Evolutionary conservation across 37 sponge, comb jelly and placozoan species (phyloP).

Genomic region (Ephydatia muelleri): DNA sequence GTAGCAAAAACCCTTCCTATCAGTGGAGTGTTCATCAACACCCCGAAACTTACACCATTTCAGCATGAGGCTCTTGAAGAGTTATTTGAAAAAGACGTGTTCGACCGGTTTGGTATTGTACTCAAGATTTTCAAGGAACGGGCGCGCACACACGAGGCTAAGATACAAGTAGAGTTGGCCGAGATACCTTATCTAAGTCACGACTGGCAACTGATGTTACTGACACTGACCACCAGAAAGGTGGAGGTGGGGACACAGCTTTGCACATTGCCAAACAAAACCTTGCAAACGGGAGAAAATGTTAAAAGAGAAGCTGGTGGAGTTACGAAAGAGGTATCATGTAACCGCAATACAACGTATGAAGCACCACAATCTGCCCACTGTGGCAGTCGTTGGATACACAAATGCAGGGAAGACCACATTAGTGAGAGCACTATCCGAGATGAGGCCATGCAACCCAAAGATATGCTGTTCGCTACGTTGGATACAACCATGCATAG

Average conservation of each 20-base stretch:
- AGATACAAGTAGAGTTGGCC: constrained; percentile 67
- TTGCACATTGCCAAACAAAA: constrained; percentile 5
- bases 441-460: constrained; percentile 26
- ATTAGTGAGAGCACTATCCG: constrained; percentile 57
- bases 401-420: constrained; percentile 80
- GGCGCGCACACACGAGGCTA: constrained; percentile 64
- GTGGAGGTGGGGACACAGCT: constrained; percentile 22
- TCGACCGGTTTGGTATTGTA: constrained; percentile 64
- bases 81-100: constrained; percentile 35
- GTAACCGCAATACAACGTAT: constrained; percentile 13
- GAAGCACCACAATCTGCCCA: constrained; percentile 26
- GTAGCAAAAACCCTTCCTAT: not conserved
- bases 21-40: constrained; percentile 52
- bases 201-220: not conserved
- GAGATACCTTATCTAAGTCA: constrained; percentile 50
- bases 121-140: constrained; percentile 63
- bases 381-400: constrained; percentile 73
- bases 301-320: constrained; percentile 24
- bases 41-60: constrained; percentile 32
- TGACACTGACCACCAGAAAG: constrained; percentile 13
- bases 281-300: constrained; percentile 22
- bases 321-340: constrained; percentile 11
- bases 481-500: constrained; percentile 64
- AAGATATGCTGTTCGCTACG: constrained; percentile 72
- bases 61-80: constrained; percentile 35